phyloP scores from a whole-genome alignment of 2,888 invertebrate species.

The Drosophila lutescens region DNA sequence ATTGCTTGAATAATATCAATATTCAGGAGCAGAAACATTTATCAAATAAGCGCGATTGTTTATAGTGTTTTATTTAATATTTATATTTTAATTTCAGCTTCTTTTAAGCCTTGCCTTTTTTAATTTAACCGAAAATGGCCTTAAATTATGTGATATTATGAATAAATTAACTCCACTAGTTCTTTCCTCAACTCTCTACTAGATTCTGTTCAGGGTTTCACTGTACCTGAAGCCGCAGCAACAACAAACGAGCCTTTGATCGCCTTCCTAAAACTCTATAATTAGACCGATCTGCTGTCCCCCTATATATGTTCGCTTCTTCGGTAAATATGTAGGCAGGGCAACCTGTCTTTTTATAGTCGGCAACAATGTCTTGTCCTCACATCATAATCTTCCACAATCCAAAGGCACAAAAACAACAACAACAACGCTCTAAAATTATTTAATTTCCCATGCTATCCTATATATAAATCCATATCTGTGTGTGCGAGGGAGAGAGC shows the following conservation, averaged over 20 bases:
- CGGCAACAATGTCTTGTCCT: conserved; percentile 65
- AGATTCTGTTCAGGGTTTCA: conserved; percentile 5
- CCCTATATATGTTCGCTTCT: conserved; percentile 4
- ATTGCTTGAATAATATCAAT: too few species aligned
- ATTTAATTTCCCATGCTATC: conserved; percentile 45
- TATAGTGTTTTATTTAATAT: too few species aligned
- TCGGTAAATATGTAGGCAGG: conserved; percentile 16
- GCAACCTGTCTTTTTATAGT: conserved; percentile 61
- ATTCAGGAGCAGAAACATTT: too few species aligned
- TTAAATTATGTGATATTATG: background rate
- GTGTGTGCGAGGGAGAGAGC: conserved; percentile 31
- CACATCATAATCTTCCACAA: conserved; percentile 67
- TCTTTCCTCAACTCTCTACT: background rate
- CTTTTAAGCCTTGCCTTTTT: too few species aligned
- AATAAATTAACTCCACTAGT: too few species aligned
- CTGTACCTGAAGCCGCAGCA: conserved; percentile 19
- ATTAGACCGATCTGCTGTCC: conserved; percentile 35
- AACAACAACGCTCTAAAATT: conserved; percentile 42
- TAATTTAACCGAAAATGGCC: background rate
- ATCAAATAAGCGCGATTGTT: too few species aligned
- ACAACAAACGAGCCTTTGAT: conserved; percentile 16
- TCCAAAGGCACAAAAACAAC: conserved; percentile 3
- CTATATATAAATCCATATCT: conserved; percentile 1
- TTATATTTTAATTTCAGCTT: too few species aligned
- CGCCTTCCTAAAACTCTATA: conserved; percentile 40